Evolutionary conservation across 2,888 invertebrate genomes (phyloP), one percentile per base, ranked within the genome.

Genomic region (Pachycephus smyrnensis): DNA sequence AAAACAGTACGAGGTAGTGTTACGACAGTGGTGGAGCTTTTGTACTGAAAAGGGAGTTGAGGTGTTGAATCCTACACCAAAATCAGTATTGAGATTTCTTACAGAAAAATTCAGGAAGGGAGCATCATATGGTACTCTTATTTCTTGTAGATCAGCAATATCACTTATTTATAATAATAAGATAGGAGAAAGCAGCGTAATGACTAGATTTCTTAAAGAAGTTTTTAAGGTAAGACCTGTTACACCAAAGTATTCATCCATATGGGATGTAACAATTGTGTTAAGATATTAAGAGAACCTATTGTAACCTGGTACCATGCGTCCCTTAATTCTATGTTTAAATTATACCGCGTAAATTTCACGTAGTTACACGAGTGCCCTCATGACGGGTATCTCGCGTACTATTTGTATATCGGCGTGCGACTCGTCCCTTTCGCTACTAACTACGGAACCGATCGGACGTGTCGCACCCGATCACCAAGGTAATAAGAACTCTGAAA

Each of bases 191-290:
- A 71, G 82, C 69, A 30, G 74, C 1, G 40, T 76, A 30, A 76
- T 87, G 4, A 84, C 79, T 73, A 73, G 84, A 73, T 84, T 85
- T 76, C 75, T 84, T n/a, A 84, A 83, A 77, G 84, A 83, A 1
- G 78, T 83, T 30, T 79, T 73, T 33, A 85, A 82, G 31, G 37
- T 80, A 30, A 82, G 81, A 77, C 85, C 82, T 1, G 68, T 82
- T 12, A 79, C 68, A 23, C 81, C 83, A 9, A 84, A 80, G 73
- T 85, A 84, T 76, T 68, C 73, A 1, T 74, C 15, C 37, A 84
- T 82, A 12, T 84, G 83, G 83, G 82, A 87, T 69, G 83, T 83
- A 11, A 30, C 32, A 32, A 55, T 77, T 11, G 83, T 86, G 40
- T 73, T 84, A n/a, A 75, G 80, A 9, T 82, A 77, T 75, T 37